These are phyloP conservation scores for Lacanobia oleracea DNA, from an alignment of 2,888 invertebrate genomes.

Conservation along the genomic window DNA sequence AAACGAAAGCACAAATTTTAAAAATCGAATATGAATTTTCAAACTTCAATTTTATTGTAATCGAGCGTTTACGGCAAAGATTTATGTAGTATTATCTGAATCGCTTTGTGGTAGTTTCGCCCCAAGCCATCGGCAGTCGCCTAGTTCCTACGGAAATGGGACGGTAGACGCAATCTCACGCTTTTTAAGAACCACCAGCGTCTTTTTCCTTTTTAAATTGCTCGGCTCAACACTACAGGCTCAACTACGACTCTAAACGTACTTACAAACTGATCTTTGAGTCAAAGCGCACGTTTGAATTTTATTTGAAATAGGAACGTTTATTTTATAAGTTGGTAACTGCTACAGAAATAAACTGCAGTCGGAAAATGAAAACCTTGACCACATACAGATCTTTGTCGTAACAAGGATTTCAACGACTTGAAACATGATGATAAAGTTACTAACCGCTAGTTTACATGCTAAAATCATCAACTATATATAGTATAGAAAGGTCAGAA, in stretches of 20 bases:
- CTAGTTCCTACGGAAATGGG: constrained; percentile 70
- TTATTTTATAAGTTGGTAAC: constrained; percentile 10
- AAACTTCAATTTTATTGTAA: constrained; percentile 37
- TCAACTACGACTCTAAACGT: constrained; percentile 36
- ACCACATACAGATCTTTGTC: neutral
- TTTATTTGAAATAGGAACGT: constrained; percentile 14
- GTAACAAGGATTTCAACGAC: neutral
- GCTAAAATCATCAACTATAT: too few relatives aligned
- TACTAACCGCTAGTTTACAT: too few relatives aligned
- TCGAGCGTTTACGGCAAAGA: constrained; percentile 35
- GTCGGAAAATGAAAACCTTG: neutral
- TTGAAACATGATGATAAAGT: too few relatives aligned
- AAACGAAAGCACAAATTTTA: constrained; percentile 13
- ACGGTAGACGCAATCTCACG: constrained; percentile 69
- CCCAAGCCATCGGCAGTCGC: constrained; percentile 61
- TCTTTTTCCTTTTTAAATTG: constrained; percentile 66
- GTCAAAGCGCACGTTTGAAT: constrained; percentile 35
- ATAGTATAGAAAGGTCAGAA: too few relatives aligned
- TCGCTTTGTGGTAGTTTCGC: constrained; percentile 66
- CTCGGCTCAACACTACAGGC: constrained; percentile 36
- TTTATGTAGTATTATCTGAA: constrained; percentile 57
- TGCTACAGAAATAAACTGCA: neutral
- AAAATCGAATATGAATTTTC: constrained; percentile 24
- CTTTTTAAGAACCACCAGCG: constrained; percentile 67
- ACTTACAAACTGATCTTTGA: constrained; percentile 35